Evolutionary conservation across 2,888 invertebrate species (phyloP).

Genomic region (Maniola hyperantus): DNA sequence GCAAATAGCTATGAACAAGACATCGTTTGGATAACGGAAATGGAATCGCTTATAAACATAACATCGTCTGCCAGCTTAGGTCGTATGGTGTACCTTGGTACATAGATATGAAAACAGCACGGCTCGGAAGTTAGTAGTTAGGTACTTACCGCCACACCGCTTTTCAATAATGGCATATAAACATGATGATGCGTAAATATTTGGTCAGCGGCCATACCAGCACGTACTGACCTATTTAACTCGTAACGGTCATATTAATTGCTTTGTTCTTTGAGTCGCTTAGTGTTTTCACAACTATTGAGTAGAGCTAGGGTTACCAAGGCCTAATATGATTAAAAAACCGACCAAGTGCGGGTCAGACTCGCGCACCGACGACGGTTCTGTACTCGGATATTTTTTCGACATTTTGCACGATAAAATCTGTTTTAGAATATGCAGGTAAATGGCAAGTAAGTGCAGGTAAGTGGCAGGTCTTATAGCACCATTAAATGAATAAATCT

Average conservation of each 20-base stretch:
- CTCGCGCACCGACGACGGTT: too few species aligned
- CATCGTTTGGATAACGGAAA: background rate
- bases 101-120: constrained; percentile 7
- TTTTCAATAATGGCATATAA: constrained; percentile 3
- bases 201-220: constrained; percentile 40
- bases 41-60: constrained; percentile 3
- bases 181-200: constrained; percentile 25
- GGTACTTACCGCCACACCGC: background rate
- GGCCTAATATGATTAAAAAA: too few species aligned
- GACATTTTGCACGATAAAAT: too few species aligned
- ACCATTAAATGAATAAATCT: too few species aligned
- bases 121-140: background rate
- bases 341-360: too few species aligned
- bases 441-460: too few species aligned
- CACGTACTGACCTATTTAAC: constrained; percentile 55
- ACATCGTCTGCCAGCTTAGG: background rate
- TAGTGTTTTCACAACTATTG: constrained; percentile 64
- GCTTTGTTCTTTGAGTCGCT: constrained; percentile 48
- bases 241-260: constrained; percentile 52
- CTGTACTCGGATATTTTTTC: too few species aligned
- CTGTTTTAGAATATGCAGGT: too few species aligned
- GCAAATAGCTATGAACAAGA: background rate
- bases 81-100: background rate
- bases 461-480: too few species aligned
- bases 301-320: background rate